phyloP scores from a whole-genome alignment of 2,797 vertebrate genomes.

The Sciurus vulgaris region DNA sequence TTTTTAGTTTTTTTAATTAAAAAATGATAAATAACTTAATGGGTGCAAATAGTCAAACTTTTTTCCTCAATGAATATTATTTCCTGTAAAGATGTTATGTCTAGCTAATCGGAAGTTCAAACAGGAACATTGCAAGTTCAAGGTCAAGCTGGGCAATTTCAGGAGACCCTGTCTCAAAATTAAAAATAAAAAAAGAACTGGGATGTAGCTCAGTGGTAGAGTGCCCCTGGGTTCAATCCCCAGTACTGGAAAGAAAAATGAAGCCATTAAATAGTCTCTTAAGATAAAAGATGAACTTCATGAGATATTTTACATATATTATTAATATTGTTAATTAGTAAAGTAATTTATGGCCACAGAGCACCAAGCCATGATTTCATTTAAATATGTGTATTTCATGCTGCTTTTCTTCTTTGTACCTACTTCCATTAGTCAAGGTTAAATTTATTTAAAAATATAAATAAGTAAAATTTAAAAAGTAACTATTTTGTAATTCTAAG shows the following conservation, averaged over 20 bases:
- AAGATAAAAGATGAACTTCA: background rate
- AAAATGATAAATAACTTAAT: background rate
- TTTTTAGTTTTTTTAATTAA: background rate
- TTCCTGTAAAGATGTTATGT: background rate
- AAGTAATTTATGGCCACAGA: background rate
- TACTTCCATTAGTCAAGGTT: background rate
- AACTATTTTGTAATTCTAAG: background rate
- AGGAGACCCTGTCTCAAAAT: background rate
- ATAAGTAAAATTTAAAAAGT: no score
- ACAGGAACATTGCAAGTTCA: background rate
- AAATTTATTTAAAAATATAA: no score
- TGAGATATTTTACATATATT: background rate
- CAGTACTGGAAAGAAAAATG: background rate
- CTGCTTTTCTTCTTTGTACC: background rate
- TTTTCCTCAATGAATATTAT: background rate
- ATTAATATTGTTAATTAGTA: background rate
- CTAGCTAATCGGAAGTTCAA: background rate
- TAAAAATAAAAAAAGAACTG: background rate
- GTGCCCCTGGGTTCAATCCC: background rate
- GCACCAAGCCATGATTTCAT: background rate
- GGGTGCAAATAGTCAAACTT: background rate
- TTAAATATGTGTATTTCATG: background rate
- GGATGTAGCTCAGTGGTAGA: background rate
- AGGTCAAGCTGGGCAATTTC: background rate
- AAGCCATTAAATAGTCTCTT: background rate